Evolutionary conservation across 64 coral and sea anemone genomes (phyloP).

Genomic region (Stylophora pistillata): DNA sequence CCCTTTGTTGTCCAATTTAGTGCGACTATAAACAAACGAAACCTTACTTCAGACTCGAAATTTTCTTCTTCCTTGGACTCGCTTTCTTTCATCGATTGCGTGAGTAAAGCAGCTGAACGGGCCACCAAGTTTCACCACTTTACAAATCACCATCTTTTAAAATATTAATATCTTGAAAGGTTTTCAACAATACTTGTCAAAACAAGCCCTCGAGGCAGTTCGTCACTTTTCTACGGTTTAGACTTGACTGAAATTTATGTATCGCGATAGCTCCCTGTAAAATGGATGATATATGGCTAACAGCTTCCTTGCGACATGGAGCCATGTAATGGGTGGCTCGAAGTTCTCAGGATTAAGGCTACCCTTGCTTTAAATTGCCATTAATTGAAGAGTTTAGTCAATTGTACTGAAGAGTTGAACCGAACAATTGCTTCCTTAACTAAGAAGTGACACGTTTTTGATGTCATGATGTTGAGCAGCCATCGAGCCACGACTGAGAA

Average conservation of each 20-base stretch:
- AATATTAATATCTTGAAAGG: slow-evolving; percentile 60
- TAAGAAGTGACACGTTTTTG: slow-evolving; percentile 49
- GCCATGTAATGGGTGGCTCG: background rate
- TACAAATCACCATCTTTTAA: slow-evolving; percentile 58
- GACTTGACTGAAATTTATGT: slow-evolving; percentile 33
- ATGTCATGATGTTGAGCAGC: background rate
- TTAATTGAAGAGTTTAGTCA: slow-evolving; percentile 29
- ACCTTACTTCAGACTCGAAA: background rate
- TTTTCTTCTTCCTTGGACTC: background rate
- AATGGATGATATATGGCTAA: background rate
- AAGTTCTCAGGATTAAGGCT: background rate
- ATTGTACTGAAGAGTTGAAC: slow-evolving; percentile 20
- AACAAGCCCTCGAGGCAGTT: slow-evolving; percentile 37
- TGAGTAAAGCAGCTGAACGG: slow-evolving; percentile 33
- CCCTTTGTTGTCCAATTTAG: slow-evolving; percentile 53
- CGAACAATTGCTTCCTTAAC: slow-evolving; percentile 34
- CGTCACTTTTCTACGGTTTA: slow-evolving; percentile 15
- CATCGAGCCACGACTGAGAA: background rate
- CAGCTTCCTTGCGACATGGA: background rate
- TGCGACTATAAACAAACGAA: slow-evolving; percentile 41
- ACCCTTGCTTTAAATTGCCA: slow-evolving; percentile 15
- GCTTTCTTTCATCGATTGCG: slow-evolving; percentile 27
- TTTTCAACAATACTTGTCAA: slow-evolving; percentile 54
- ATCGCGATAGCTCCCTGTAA: slow-evolving; percentile 18
- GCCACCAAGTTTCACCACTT: slow-evolving; percentile 32